Base-by-base conservation (phyloP, 2,888 invertebrate genomes). In the Euplagia quadripunctaria region DNA sequence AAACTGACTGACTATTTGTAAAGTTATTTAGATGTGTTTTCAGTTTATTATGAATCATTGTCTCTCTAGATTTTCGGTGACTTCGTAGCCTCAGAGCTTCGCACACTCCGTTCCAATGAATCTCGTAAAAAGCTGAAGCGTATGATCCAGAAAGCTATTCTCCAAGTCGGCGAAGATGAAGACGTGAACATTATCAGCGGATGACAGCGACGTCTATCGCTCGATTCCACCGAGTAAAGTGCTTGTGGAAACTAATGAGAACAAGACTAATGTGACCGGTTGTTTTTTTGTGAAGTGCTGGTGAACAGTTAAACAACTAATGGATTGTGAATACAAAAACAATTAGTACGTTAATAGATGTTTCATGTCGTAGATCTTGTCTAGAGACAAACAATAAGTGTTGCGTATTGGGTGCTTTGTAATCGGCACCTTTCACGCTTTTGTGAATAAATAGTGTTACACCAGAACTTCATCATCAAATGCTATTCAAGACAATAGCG, bases 61-160 rank as follows among this genome's bases (percentile, higher is more conserved):
- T 70, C 0, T 69, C 31, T 12, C 1, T 79, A 95, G 95, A 94
- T 95, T 77, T 95, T 95, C 71, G 95, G 95, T 0, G 94, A 95
- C 85, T 95, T 95, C 85, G 95, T 95, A n/a, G 95, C 95, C 0
- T 94, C 95, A 0, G 95, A 95, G 72, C 90, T 95, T 3, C 91
- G 95, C 17, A 92, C 91, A 8, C 91, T 95, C 0, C 91, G 94
- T 3, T 92, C 93, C 0, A 85, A 88, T 20, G 94, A 93, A 41
- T 91, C 92, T 1, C 89, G 95, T 0, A 94, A 91, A 82, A 90
- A 90, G 12, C 85, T 95, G 79, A 95, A 94, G 85, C 85, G 94
- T 58, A 90, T 94, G 84, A 95, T 95, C 71, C 94, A 95, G 85
- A 95, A 94, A 75, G 94, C 94, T 0, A 95, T 95, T 20, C 89